These are phyloP conservation scores for Brachyistius frenatus DNA, from an alignment of 2,113 vertebrate genomes.

Conservation along the genomic window DNA sequence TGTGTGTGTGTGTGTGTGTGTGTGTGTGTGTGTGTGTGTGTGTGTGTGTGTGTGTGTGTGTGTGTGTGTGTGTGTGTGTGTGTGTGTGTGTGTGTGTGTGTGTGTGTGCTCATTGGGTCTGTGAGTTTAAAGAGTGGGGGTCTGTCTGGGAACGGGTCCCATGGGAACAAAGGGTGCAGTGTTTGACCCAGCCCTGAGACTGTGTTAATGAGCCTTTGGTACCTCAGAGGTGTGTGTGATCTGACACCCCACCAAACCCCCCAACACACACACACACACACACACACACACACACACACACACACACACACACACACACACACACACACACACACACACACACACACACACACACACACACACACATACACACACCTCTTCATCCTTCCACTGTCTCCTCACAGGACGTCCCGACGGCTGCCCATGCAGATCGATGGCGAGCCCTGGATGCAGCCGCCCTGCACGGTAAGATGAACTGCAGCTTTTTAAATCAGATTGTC, in stretches of 20 bases:
- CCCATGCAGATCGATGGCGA: constrained; percentile 99
- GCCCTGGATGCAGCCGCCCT: constrained; percentile 97
- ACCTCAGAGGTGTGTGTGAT: constrained; percentile 45
- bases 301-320: neutral
- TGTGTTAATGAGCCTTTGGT: constrained; percentile 70
- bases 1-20: constrained; percentile 40
- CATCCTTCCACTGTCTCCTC: constrained; percentile 22
- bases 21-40: constrained; percentile 45
- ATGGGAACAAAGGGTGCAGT: constrained; percentile 83
- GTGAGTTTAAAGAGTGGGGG: constrained; percentile 78
- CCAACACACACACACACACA: too few species aligned
- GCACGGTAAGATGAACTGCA: constrained; percentile 85
- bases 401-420: constrained; percentile 92
- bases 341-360: too few species aligned
- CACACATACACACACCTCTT: constrained; percentile 10
- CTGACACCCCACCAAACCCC: constrained; percentile 54
- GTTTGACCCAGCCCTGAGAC: constrained; percentile 71
- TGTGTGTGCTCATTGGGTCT: constrained; percentile 57
- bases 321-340: neutral
- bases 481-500: neutral
- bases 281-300: neutral
- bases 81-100: constrained; percentile 37
- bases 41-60: constrained; percentile 39
- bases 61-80: constrained; percentile 42
- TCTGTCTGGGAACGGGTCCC: constrained; percentile 70